A percentile compares a stretch with the other conserved stretches of the same genome.
These are phyloP conservation scores for Cuniculus paca DNA, from an alignment of 2,797 vertebrate genomes.

Conservation along the genomic window DNA sequence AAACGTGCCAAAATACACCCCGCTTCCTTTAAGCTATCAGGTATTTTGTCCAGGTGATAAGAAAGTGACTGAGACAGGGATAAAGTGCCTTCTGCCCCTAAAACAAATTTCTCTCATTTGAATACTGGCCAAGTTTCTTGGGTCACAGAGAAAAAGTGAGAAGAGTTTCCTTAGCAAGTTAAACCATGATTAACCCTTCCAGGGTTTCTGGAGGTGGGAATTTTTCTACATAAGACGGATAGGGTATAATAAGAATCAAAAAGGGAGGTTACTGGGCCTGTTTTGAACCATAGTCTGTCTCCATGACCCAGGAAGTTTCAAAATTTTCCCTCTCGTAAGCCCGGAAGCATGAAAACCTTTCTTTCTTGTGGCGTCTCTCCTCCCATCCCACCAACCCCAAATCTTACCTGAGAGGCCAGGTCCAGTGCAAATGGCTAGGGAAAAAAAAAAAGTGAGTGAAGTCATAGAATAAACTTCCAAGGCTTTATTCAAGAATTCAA, in stretches of 20 bases:
- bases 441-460: neutral
- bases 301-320: neutral
- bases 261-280: neutral
- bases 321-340: neutral
- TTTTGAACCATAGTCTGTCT: neutral
- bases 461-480: neutral
- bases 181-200: neutral
- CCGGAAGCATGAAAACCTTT: neutral
- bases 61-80: neutral
- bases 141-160: neutral
- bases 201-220: neutral
- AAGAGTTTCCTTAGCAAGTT: neutral
- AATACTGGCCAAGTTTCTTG: neutral
- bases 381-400: neutral
- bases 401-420: constrained; percentile 66
- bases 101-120: neutral
- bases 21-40: neutral
- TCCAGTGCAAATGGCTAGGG: constrained; percentile 57
- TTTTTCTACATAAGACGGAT: neutral
- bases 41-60: neutral
- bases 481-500: neutral
- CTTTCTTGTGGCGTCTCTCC: neutral
- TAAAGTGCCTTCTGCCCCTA: neutral
- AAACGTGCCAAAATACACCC: neutral
- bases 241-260: neutral